Evolutionary conservation across 2,888 invertebrate genomes (phyloP).

Genomic region (Conistra vaccinii): DNA sequence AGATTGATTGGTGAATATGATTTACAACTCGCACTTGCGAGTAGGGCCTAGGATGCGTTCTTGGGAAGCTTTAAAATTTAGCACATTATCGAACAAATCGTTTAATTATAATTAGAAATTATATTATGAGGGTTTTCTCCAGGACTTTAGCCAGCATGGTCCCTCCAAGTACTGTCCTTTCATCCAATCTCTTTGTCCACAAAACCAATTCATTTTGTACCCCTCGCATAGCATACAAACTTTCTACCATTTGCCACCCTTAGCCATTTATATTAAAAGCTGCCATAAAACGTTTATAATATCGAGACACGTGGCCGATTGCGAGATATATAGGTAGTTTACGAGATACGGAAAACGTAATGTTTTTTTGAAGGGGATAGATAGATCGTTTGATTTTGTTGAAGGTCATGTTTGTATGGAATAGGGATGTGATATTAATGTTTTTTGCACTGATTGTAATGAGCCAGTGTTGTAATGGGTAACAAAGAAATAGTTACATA

Average conservation of each 20-base stretch:
- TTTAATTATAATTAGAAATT: not conserved
- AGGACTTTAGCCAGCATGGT: not conserved
- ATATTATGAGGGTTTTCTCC: not conserved
- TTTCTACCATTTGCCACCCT: slow-evolving; percentile 69
- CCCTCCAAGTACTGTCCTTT: not conserved
- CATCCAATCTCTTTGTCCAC: slow-evolving; percentile 16
- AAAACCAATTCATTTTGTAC: slow-evolving; percentile 42
- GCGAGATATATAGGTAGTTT: slow-evolving; percentile 49
- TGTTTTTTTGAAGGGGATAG: slow-evolving; percentile 35
- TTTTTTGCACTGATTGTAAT: not conserved
- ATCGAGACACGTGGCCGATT: slow-evolving; percentile 72
- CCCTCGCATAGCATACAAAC: slow-evolving; percentile 44
- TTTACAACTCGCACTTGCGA: not conserved
- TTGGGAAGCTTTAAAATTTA: not conserved
- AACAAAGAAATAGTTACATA: not conserved
- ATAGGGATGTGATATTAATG: not conserved
- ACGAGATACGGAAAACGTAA: slow-evolving; percentile 60
- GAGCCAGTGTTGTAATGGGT: not conserved
- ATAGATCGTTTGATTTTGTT: slow-evolving; percentile 19
- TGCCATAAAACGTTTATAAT: slow-evolving; percentile 77
- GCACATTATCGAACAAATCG: not conserved
- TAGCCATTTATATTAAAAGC: slow-evolving; percentile 68
- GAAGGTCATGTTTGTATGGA: slow-evolving; percentile 48
- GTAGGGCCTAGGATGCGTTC: too few relatives aligned
- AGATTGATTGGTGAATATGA: too few relatives aligned